These are phyloP conservation scores for Agrypnia vestita DNA, from an alignment of 1,140 invertebrate species.

Conservation along the genomic window DNA sequence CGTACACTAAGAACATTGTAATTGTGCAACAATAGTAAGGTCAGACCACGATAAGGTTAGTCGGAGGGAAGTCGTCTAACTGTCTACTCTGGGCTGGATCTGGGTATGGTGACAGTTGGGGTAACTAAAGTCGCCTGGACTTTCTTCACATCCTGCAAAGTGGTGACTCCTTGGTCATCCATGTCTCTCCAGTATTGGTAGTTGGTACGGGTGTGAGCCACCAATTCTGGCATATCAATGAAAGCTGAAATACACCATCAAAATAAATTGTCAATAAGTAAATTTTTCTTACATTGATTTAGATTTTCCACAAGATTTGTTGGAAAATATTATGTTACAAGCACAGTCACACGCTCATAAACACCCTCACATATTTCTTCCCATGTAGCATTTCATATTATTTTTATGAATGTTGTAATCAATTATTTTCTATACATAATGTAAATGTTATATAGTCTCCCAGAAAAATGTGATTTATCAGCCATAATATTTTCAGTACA, in stretches of 20 bases:
- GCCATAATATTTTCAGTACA: too few species aligned
- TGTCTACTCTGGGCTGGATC: constrained; percentile 53
- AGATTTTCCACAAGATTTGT: too few species aligned
- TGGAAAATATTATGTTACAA: too few species aligned
- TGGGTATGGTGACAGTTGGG: constrained; percentile 31
- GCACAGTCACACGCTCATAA: too few species aligned
- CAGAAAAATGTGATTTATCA: too few species aligned
- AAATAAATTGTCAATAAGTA: background rate
- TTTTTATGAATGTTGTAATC: too few species aligned
- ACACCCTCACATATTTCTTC: too few species aligned
- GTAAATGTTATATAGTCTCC: too few species aligned
- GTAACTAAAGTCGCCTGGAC: constrained; percentile 64
- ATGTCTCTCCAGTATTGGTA: constrained; percentile 93
- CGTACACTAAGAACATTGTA: background rate
- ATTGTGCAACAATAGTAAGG: background rate
- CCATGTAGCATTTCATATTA: too few species aligned
- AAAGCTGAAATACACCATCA: constrained; percentile 79
- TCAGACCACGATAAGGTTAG: background rate
- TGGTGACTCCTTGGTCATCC: constrained; percentile 82
- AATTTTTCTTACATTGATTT: too few species aligned
- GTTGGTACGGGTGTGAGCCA: constrained; percentile 87
- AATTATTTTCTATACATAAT: too few species aligned
- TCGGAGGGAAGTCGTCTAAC: background rate
- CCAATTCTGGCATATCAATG: constrained; percentile 92
- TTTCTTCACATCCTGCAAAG: constrained; percentile 78